phyloP scores from a whole-genome alignment of 2,888 invertebrate genomes.

The Drosophila nr. medialis region DNA sequence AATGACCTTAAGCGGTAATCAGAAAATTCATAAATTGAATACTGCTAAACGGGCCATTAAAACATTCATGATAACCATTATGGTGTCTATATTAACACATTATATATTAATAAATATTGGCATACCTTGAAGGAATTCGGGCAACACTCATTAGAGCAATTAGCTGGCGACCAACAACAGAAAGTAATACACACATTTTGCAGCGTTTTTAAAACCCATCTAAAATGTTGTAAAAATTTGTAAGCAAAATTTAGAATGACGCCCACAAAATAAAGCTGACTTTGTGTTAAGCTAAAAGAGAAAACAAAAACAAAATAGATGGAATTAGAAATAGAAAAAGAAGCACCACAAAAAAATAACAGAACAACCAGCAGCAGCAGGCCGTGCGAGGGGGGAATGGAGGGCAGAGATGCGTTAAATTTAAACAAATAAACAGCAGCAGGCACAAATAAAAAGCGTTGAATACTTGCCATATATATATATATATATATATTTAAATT shows the following conservation, averaged over 20 bases:
- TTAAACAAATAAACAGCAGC: constrained; percentile 78
- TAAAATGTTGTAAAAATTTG: constrained; percentile 26
- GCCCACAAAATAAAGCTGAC: constrained; percentile 34
- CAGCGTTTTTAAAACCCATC: constrained; percentile 1
- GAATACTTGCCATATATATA: constrained; percentile 9
- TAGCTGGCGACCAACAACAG: constrained; percentile 4
- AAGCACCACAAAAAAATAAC: constrained; percentile 13
- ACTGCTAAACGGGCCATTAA: background rate
- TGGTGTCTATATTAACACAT: background rate
- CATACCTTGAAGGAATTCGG: background rate
- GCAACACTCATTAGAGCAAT: constrained; percentile 13
- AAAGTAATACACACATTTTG: constrained; percentile 6
- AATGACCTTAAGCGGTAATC: constrained; percentile 10
- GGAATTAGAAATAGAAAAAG: constrained; percentile 37
- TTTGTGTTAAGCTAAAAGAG: constrained; percentile 25
- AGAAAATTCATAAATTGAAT: constrained; percentile 3
- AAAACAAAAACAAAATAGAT: constrained; percentile 25
- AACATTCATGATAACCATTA: background rate
- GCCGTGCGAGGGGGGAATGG: background rate
- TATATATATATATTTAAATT: constrained; percentile 31
- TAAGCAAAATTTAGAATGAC: constrained; percentile 34
- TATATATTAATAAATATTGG: background rate
- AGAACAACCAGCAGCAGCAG: constrained; percentile 4
- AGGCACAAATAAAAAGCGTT: constrained; percentile 67
- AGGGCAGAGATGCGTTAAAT: constrained; percentile 67